Conservation (phyloP, 2,113 vertebrate species). For the Empidonax traillii region DNA sequence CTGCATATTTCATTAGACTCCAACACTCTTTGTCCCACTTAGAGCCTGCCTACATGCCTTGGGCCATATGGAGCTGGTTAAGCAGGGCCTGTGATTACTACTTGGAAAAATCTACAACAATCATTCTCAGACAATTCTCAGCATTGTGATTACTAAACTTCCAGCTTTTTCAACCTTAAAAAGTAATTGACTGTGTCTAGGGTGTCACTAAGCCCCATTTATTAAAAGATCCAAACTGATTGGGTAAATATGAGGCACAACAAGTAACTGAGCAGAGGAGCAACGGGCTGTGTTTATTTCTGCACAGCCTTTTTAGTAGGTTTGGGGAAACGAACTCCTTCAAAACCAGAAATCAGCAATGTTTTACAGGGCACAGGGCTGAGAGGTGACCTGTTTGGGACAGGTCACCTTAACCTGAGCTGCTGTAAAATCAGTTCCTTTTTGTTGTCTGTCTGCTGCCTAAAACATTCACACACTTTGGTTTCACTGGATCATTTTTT, state of each 20-base stretch:
- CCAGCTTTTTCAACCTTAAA: neutral
- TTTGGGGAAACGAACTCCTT: neutral
- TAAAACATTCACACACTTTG: neutral
- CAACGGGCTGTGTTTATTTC: neutral
- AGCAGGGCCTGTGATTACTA: neutral
- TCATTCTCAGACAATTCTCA: constrained; percentile 1
- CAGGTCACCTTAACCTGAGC: neutral
- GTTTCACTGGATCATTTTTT: neutral
- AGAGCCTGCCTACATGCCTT: constrained; percentile 38
- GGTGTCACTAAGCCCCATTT: neutral
- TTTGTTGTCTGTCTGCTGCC: neutral
- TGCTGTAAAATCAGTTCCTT: neutral
- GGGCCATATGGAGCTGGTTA: constrained; percentile 62
- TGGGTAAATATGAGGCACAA: neutral
- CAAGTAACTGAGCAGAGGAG: neutral
- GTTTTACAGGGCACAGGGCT: neutral
- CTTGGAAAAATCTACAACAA: constrained; percentile 14
- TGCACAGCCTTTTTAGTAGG: neutral
- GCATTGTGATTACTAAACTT: neutral
- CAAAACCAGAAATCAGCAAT: neutral
- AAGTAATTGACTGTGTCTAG: neutral
- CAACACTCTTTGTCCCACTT: constrained; percentile 56
- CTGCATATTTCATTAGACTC: constrained; percentile 61
- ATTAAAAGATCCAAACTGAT: neutral
- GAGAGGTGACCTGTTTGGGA: neutral